phyloP scores from a whole-genome alignment of 2,113 vertebrate species.

The Oncorhynchus mykiss region DNA sequence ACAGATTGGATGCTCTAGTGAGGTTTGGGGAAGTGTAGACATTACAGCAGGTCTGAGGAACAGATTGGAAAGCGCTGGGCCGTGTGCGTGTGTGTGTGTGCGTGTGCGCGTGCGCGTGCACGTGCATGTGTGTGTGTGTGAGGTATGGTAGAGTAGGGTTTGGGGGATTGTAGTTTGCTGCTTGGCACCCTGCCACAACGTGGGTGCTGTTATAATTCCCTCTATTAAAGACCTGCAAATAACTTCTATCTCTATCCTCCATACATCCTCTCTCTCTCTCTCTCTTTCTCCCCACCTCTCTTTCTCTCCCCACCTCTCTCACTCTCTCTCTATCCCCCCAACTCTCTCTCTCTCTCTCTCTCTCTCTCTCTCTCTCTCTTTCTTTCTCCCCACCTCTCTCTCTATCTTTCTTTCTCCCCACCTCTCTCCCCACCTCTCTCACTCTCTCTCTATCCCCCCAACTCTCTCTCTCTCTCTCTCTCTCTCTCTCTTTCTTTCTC shows the following conservation, averaged over 20 bases:
- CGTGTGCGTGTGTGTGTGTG: no score
- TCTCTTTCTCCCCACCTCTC: no score
- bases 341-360: no score
- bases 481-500: neutral
- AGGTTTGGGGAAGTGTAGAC: no score
- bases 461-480: neutral
- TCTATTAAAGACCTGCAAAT: slow-evolving; percentile 38
- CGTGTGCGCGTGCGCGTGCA: neutral
- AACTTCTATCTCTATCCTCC: slow-evolving; percentile 15
- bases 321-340: no score
- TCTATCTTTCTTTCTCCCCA: accelerated
- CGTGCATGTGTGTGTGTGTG: slow-evolving; percentile 1
- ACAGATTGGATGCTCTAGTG: no score
- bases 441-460: neutral
- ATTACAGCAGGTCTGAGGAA: no score
- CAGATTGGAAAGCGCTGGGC: no score
- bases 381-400: neutral
- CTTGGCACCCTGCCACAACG: slow-evolving; percentile 23
- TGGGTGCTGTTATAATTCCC: slow-evolving; percentile 27
- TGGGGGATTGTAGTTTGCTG: slow-evolving; percentile 11
- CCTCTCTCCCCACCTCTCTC: neutral
- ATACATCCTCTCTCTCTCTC: no score
- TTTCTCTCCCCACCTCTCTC: no score
- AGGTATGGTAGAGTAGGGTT: neutral
- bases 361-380: no score